Conservation (phyloP, 2,888 invertebrate genomes). For the Callyntrura sp. region DNA sequence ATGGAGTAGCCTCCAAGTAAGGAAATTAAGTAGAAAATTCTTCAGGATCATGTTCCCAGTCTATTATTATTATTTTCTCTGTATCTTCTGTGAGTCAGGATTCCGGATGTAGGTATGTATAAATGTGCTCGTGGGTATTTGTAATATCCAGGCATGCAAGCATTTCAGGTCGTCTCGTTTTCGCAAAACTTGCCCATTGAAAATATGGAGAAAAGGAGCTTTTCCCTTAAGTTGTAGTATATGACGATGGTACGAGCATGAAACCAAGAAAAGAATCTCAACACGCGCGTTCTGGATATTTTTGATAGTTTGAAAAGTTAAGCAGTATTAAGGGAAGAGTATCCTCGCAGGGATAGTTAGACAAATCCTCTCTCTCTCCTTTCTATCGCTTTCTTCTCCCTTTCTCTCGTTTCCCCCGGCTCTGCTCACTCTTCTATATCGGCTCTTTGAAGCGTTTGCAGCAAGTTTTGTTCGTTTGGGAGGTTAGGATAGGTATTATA, state of each 20-base stretch:
- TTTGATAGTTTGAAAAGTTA: conserved; percentile 59
- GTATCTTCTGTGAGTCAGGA: too few species aligned
- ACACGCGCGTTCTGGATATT: conserved; percentile 3
- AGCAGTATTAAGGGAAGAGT: conserved; percentile 38
- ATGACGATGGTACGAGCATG: neutral
- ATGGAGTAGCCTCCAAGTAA: neutral
- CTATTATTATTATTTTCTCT: neutral
- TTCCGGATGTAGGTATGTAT: neutral
- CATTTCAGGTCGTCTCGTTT: neutral
- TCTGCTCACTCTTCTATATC: neutral
- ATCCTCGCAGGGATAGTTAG: conserved; percentile 28
- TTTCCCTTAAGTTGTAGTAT: neutral
- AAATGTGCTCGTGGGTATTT: neutral
- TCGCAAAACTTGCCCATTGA: neutral
- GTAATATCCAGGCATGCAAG: neutral
- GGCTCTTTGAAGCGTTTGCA: conserved; percentile 16
- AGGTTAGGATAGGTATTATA: neutral
- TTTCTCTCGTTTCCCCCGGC: neutral
- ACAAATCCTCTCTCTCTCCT: conserved; percentile 51
- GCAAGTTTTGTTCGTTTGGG: conserved; percentile 1
- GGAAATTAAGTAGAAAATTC: conserved; percentile 26
- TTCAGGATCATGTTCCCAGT: neutral
- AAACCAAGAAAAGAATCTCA: neutral
- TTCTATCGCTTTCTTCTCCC: neutral
- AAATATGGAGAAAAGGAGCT: conserved; percentile 2